These are phyloP conservation scores for Acleris holmiana DNA, from an alignment of 2,888 invertebrate genomes.

Conservation along the genomic window DNA sequence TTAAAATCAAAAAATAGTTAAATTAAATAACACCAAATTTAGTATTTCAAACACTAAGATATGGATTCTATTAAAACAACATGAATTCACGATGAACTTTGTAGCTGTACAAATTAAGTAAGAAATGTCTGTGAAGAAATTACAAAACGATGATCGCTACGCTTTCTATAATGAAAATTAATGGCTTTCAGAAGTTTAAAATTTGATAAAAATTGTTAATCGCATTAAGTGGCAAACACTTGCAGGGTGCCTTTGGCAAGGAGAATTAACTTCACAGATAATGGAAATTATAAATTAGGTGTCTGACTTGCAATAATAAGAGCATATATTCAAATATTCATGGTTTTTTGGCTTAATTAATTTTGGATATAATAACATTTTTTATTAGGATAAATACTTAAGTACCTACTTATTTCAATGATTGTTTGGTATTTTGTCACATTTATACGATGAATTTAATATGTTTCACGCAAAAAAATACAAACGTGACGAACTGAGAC, in stretches of 20 bases:
- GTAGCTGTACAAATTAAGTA: background rate
- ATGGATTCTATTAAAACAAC: background rate
- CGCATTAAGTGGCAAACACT: slow-evolving; percentile 19
- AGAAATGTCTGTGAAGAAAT: slow-evolving; percentile 5
- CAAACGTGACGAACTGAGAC: too few relatives aligned
- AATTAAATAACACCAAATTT: too few relatives aligned
- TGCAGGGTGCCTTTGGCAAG: slow-evolving; percentile 16
- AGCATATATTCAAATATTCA: too few relatives aligned
- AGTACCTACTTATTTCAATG: too few relatives aligned
- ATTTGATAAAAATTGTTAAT: slow-evolving; percentile 24
- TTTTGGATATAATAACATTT: too few relatives aligned
- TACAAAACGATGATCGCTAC: slow-evolving; percentile 14
- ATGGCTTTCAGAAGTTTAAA: slow-evolving; percentile 20
- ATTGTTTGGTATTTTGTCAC: too few relatives aligned
- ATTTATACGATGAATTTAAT: too few relatives aligned
- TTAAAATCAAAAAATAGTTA: too few relatives aligned
- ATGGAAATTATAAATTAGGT: slow-evolving; percentile 15
- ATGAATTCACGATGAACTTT: background rate
- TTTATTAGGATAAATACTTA: too few relatives aligned
- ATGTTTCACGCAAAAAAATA: too few relatives aligned
- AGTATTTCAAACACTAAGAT: too few relatives aligned
- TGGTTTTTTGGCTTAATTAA: too few relatives aligned
- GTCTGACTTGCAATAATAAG: slow-evolving; percentile 3
- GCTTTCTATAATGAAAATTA: slow-evolving; percentile 19
- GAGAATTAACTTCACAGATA: slow-evolving; percentile 15